Conservation (phyloP, 2,888 invertebrate species). For the Apotomis capreana region DNA sequence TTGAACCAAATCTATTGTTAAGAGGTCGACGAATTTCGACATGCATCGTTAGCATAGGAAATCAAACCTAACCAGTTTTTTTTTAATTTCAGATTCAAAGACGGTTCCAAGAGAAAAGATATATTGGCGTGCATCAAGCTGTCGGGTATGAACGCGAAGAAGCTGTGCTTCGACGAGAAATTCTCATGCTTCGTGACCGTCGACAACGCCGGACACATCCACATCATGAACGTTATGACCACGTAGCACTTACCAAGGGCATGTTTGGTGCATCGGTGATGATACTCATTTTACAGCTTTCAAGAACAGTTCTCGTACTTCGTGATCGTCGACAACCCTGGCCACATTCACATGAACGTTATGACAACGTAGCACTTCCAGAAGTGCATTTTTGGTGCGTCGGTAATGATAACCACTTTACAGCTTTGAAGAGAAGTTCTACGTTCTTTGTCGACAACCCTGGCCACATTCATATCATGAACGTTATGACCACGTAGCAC, state of each 20-base stretch:
- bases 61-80: no score
- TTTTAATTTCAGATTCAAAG: conserved; percentile 62
- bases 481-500: conserved; percentile 64
- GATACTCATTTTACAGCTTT: background rate
- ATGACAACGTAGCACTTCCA: conserved; percentile 55
- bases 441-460: conserved; percentile 84
- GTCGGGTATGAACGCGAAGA: conserved; percentile 73
- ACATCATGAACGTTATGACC: conserved; percentile 79
- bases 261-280: background rate
- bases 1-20: no score
- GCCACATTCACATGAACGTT: conserved; percentile 47
- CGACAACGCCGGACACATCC: conserved; percentile 84
- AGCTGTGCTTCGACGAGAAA: conserved; percentile 70
- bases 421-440: conserved; percentile 76
- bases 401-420: background rate
- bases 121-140: conserved; percentile 77
- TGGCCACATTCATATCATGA: conserved; percentile 84
- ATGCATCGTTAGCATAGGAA: no score
- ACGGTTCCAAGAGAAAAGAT: conserved; percentile 72
- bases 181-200: conserved; percentile 85
- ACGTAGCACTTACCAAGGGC: conserved; percentile 53
- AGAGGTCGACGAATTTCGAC: no score
- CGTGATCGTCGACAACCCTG: background rate
- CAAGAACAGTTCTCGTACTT: background rate
- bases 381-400: conserved; percentile 10